Percentiles rank a stretch among this genome's conserved stretches.
Conservation (phyloP, 1,140 invertebrate species). For the Neoseiulus cucumeris region DNA sequence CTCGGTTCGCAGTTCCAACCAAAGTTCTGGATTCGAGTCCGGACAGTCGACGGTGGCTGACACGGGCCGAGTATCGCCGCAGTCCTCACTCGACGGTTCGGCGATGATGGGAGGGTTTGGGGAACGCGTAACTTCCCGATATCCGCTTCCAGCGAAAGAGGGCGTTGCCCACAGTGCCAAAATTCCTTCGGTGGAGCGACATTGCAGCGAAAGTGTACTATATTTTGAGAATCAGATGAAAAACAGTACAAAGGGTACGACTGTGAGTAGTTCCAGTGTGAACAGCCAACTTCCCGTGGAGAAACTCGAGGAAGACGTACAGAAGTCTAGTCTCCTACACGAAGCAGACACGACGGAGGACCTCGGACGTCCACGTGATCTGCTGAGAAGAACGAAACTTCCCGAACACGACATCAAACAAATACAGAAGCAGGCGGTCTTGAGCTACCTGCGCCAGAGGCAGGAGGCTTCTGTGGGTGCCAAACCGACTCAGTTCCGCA, state of each 20-base stretch:
- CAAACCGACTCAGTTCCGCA: background rate
- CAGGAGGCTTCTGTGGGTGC: background rate
- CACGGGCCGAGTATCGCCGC: conserved; percentile 18
- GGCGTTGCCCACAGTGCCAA: conserved; percentile 51
- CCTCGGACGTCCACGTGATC: conserved; percentile 39
- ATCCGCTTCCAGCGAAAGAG: conserved; percentile 20
- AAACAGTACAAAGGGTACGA: background rate
- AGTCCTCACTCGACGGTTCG: conserved; percentile 32
- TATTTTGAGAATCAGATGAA: conserved; percentile 30
- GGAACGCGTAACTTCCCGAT: conserved; percentile 22
- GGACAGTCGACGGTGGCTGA: conserved; percentile 20
- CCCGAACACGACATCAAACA: conserved; percentile 56
- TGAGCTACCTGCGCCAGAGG: conserved; percentile 23
- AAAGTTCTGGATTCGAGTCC: conserved; percentile 19
- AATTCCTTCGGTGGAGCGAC: conserved; percentile 54
- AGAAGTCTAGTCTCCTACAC: conserved; percentile 16
- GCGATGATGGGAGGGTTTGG: conserved; percentile 20
- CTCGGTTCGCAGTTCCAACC: conserved; percentile 18
- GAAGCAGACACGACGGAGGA: background rate
- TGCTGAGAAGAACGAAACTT: conserved; percentile 48
- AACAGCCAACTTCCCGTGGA: conserved; percentile 18
- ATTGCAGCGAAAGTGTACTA: conserved; percentile 54
- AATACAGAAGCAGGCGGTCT: conserved; percentile 61
- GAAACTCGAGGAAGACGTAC: conserved; percentile 24
- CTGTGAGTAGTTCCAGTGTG: background rate